A percentile compares a stretch with the other conserved stretches of the same genome.
Evolutionary conservation across 2,113 vertebrate species (phyloP).

Genomic region (Passer domesticus): DNA sequence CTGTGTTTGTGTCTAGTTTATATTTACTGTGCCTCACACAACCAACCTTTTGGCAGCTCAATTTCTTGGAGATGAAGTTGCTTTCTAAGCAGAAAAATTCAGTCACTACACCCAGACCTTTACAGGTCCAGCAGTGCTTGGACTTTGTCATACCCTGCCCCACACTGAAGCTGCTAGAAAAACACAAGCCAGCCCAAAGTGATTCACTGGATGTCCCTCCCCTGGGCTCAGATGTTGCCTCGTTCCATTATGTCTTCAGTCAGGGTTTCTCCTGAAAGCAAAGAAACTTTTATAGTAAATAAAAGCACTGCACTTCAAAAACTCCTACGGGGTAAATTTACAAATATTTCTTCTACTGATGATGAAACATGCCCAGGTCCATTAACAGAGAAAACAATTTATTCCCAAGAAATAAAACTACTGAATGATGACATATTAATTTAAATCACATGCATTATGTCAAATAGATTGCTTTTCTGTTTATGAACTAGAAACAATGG

Average conservation of each 20-base stretch:
- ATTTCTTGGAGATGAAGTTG: not conserved
- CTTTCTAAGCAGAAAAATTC: not conserved
- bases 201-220: not conserved
- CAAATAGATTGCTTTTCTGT: conserved; percentile 7
- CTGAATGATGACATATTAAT: conserved; percentile 13
- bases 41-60: not conserved
- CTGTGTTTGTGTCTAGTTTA: not conserved
- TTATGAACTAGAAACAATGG: conserved; percentile 6
- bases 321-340: not conserved
- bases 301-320: not conserved
- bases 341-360: not conserved
- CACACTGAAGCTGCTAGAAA: not conserved
- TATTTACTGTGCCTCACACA: not conserved
- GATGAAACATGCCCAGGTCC: not conserved
- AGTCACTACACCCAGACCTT: not conserved
- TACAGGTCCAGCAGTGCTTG: not conserved
- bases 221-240: not conserved
- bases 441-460: conserved; percentile 6
- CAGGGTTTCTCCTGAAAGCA: not conserved
- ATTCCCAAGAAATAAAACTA: conserved; percentile 37
- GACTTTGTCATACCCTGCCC: not conserved
- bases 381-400: conserved; percentile 46
- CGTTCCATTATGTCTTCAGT: not conserved
- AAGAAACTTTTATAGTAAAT: not conserved
- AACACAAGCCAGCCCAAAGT: not conserved